Conservation (phyloP, 2,888 invertebrate species). For the Choristoneura rosaceana region DNA sequence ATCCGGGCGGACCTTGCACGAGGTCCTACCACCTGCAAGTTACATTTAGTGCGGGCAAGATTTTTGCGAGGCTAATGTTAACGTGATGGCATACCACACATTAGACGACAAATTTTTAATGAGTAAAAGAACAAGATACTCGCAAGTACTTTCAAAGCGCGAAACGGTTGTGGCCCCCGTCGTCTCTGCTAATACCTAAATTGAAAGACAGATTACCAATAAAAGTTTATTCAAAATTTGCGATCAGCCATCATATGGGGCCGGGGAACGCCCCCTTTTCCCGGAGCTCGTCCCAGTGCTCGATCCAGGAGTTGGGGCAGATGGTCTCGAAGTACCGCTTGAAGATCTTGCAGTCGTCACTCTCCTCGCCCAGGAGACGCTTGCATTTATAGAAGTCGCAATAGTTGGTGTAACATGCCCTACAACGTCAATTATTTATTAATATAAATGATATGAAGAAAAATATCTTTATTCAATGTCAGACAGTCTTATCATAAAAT, state of each 20-base stretch:
- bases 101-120: no score
- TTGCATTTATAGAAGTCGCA: constrained; percentile 75
- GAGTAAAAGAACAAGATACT: no score
- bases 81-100: no score
- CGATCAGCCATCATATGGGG: constrained; percentile 56
- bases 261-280: constrained; percentile 77
- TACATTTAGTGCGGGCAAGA: no score
- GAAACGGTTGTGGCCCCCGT: no score
- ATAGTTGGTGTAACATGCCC: constrained; percentile 79
- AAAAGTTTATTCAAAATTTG: constrained; percentile 10
- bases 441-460: no score
- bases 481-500: no score
- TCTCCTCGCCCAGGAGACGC: constrained; percentile 68
- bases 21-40: no score
- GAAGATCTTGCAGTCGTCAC: constrained; percentile 78
- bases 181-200: background rate
- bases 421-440: constrained; percentile 44
- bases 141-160: no score
- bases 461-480: no score
- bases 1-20: no score
- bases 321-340: constrained; percentile 79
- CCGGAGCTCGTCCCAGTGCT: constrained; percentile 75
- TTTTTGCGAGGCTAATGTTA: no score
- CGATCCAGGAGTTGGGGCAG: constrained; percentile 78
- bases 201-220: background rate